A percentile compares a stretch with the other conserved stretches of the same genome.
These are phyloP conservation scores for Lepisosteus osseus DNA, from an alignment of 2,113 vertebrate species.

Conservation along the genomic window DNA sequence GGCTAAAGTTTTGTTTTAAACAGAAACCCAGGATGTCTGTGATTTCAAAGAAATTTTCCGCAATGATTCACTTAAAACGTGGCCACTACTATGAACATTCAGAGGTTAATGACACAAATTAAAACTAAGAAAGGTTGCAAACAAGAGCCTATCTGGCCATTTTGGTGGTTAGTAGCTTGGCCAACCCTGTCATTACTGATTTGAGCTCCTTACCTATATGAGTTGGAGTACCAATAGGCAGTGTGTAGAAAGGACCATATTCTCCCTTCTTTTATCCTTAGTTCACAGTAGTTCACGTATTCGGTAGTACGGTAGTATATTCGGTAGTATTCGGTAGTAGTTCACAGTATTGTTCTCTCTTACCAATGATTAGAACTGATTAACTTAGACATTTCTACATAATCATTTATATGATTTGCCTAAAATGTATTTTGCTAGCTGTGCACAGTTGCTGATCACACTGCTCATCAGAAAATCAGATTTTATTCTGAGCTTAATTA, in stretches of 20 bases:
- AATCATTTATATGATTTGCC: too few relatives aligned
- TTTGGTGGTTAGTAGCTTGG: too few relatives aligned
- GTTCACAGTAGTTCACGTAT: neutral
- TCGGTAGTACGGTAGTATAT: neutral
- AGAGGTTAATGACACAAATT: too few relatives aligned
- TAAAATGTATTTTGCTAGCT: neutral
- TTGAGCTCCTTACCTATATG: neutral
- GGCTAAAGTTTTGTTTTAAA: neutral
- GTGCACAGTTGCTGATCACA: neutral
- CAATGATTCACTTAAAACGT: too few relatives aligned
- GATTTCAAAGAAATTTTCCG: neutral
- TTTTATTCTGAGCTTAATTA: neutral
- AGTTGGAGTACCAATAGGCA: neutral
- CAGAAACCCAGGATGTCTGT: neutral
- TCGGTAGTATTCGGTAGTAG: too few relatives aligned
- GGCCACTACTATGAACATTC: too few relatives aligned
- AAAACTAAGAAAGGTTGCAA: too few relatives aligned
- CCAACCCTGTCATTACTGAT: too few relatives aligned
- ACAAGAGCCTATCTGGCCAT: too few relatives aligned
- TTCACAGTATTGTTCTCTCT: too few relatives aligned
- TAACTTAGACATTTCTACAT: too few relatives aligned
- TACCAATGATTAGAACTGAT: too few relatives aligned
- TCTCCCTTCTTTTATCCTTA: neutral
- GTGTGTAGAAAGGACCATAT: neutral
- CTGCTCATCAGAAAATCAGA: conserved; percentile 2